A percentile compares a stretch with the other conserved stretches of the same genome.
phyloP scores from a whole-genome alignment of 2,797 vertebrate species.

The Myotis daubentonii region DNA sequence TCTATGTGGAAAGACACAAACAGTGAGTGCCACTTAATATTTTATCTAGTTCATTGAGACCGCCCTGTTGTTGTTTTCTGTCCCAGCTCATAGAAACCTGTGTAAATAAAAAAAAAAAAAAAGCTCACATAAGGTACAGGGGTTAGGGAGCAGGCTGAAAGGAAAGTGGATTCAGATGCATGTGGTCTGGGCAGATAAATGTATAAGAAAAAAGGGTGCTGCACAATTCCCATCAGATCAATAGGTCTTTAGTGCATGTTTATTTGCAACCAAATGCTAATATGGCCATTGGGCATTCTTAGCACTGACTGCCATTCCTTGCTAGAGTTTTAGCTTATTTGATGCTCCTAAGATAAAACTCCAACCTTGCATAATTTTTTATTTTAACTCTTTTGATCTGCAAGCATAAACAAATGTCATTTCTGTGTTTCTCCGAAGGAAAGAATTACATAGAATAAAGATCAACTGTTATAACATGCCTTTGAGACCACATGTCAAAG shows the following conservation, averaged over 20 bases:
- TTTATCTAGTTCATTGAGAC: constrained; percentile 10
- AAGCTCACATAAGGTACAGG: not conserved
- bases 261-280: constrained; percentile 28
- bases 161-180: not conserved
- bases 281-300: constrained; percentile 16
- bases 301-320: not conserved
- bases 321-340: not conserved
- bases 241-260: not conserved
- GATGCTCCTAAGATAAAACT: not conserved
- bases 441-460: constrained; percentile 28
- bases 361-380: constrained; percentile 1
- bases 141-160: not conserved
- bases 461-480: not conserved
- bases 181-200: not conserved
- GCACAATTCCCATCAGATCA: not conserved
- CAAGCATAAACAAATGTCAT: constrained; percentile 53
- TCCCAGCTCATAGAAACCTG: not conserved
- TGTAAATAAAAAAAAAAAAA: not conserved
- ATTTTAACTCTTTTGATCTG: constrained; percentile 47
- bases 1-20: not conserved
- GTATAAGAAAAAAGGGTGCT: not conserved
- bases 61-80: not conserved
- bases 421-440: constrained; percentile 41
- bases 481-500: not conserved
- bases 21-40: not conserved